Evolutionary conservation across 2,797 vertebrate genomes (phyloP).

Genomic region (Staurois parvus): DNA sequence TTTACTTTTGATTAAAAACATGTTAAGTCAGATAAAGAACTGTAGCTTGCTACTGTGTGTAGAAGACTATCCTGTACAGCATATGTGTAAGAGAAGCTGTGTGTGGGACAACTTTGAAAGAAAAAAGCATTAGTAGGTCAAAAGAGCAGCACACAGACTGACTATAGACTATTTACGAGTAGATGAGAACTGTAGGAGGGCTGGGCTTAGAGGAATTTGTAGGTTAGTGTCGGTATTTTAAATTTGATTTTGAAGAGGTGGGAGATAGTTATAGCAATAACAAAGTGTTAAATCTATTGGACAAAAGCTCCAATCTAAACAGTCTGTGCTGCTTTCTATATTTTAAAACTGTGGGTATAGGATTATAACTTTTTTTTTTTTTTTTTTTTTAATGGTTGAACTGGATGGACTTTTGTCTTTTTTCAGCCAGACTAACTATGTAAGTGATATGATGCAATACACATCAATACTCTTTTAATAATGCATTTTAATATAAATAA

Average conservation of each 20-base stretch:
- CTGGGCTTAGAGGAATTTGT: background rate
- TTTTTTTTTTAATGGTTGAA: too few relatives aligned
- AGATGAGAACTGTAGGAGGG: background rate
- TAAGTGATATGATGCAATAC: too few relatives aligned
- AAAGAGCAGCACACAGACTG: background rate
- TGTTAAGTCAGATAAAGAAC: background rate
- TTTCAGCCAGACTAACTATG: too few relatives aligned
- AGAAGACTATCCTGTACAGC: background rate
- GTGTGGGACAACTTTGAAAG: background rate
- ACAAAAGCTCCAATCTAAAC: background rate
- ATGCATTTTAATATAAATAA: too few relatives aligned
- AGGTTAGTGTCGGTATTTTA: background rate
- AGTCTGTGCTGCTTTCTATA: background rate
- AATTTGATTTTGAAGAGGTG: background rate
- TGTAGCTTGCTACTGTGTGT: background rate
- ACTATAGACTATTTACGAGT: slow-evolving; percentile 1
- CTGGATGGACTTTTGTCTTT: too few relatives aligned
- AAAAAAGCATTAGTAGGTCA: background rate
- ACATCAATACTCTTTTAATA: too few relatives aligned
- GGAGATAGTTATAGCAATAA: background rate
- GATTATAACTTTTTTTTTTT: too few relatives aligned
- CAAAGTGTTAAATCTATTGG: background rate
- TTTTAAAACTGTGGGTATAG: too few relatives aligned
- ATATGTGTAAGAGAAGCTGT: background rate
- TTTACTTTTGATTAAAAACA: background rate